Base-by-base conservation (phyloP, 92 coral and sea anemone genomes). In the Ricordea florida region DNA sequence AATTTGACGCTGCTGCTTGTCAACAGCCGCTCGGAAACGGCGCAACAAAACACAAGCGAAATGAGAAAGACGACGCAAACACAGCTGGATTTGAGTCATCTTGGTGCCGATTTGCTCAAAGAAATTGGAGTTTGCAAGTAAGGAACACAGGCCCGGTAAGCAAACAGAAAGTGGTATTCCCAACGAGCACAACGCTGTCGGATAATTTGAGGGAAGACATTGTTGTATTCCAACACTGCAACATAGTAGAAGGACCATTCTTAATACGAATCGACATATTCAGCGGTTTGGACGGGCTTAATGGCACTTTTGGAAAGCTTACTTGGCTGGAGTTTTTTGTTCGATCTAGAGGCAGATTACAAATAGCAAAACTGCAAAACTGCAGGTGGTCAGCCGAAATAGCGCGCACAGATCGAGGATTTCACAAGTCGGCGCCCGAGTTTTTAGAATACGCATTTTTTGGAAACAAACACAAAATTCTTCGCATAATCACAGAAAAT, bases 401-500 rank as follows among this genome's bases (percentile, higher is more conserved):
- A 33, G 37, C 62, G 23, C 14, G 45, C 25, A 44, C 26, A 24
- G 94, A 89, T 60, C 76, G 94, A 17, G 94, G 87, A 11, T 27
- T 56, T 10, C 62, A 66, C 11, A 78, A 84, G 42, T 81, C 72
- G 8, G 13, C 55, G 9, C 32, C 56, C 7, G 64, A 79, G 53
- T 81, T 89, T 34, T 85, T 78, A 0, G 94, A 89, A 23, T 85
- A 85, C 43, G 49, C 88, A 0, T 21, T 42, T 3, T 76, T 89
- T 69, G 90, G 90, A 0, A 56, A 27, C 13, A 66, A 51, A 22
- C 88, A 85, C 81, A 66, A 62, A 5, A 66, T 88, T 41, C 55
- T 88, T 50, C 76, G 93, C 50, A 87, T 83, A 37, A 63, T 87
- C 1, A 85, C 61, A 59, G 87, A 84, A 57, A 80, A 57, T 46